Conservation (phyloP, 2,888 invertebrate species). For the Mamestra brassicae region DNA sequence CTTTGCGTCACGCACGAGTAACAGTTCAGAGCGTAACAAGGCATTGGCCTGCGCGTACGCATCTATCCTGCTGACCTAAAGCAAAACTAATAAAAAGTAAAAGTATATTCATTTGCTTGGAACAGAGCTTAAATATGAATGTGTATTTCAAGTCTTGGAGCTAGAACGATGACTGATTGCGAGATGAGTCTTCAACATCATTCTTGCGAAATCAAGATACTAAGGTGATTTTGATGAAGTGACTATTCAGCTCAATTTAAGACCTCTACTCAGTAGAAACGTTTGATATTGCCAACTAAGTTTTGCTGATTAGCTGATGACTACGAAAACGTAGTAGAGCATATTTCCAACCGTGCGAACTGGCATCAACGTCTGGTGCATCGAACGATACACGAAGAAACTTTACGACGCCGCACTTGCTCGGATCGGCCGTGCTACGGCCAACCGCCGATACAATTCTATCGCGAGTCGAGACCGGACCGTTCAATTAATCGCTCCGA, state of each 20-base stretch:
- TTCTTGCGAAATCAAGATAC: not conserved
- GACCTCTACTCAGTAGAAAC: not conserved
- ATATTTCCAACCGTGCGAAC: slow-evolving; percentile 75
- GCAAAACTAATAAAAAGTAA: slow-evolving; percentile 35
- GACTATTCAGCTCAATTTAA: not conserved
- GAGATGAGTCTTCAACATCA: not conserved
- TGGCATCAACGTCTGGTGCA: slow-evolving; percentile 90
- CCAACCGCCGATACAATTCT: slow-evolving; percentile 86
- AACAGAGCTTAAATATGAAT: not conserved
- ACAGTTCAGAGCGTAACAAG: slow-evolving; percentile 29
- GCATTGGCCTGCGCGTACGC: slow-evolving; percentile 55
- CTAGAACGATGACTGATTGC: not conserved
- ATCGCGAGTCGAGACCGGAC: slow-evolving; percentile 84
- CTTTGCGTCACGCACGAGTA: slow-evolving; percentile 40
- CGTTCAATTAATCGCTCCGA: slow-evolving; percentile 89
- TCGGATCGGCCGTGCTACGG: slow-evolving; percentile 85
- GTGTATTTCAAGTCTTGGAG: not conserved
- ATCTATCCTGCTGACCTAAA: slow-evolving; percentile 47
- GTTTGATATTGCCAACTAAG: not conserved
- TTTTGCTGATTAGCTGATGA: slow-evolving; percentile 20
- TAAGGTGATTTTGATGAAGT: not conserved
- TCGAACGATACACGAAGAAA: slow-evolving; percentile 91
- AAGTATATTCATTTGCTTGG: slow-evolving; percentile 12
- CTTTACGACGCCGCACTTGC: slow-evolving; percentile 90
- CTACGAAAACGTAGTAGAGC: slow-evolving; percentile 80